A percentile compares a stretch with the other conserved stretches of the same genome.
phyloP scores from a whole-genome alignment of 2,797 vertebrate species.

The Anguilla marmorata region DNA sequence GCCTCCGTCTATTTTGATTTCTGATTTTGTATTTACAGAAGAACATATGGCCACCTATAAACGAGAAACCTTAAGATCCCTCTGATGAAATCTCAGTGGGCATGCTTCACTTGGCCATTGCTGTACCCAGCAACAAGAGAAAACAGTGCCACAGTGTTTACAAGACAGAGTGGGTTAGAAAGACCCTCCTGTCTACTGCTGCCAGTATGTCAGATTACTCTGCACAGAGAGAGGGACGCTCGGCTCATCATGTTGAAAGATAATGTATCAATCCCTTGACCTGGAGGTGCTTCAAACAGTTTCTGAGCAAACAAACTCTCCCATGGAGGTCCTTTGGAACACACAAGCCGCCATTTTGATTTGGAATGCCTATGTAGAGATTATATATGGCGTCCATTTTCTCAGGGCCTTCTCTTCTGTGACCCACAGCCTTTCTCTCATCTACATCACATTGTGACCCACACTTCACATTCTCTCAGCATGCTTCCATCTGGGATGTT shows the following conservation, averaged over 20 bases:
- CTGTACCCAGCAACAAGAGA: background rate
- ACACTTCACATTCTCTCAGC: conserved; percentile 25
- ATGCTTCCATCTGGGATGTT: conserved; percentile 24
- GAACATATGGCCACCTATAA: background rate
- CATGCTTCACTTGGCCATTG: background rate
- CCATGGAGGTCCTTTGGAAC: background rate
- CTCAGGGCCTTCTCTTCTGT: background rate
- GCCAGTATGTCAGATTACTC: background rate
- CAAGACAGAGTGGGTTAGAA: background rate
- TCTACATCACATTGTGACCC: background rate
- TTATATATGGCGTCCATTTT: background rate
- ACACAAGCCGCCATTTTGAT: background rate
- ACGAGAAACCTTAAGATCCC: background rate
- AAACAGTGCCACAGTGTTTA: background rate
- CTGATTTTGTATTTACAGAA: background rate
- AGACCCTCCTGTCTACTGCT: background rate
- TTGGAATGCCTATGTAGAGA: background rate
- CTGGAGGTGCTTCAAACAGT: background rate
- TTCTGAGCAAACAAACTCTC: conserved; percentile 1
- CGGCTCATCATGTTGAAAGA: background rate
- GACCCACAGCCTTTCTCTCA: background rate
- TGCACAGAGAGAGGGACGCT: background rate
- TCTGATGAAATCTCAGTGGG: background rate
- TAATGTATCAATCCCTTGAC: background rate
- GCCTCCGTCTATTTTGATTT: background rate